phyloP scores from a whole-genome alignment of 2,888 invertebrate genomes.

The Nebria salina region DNA sequence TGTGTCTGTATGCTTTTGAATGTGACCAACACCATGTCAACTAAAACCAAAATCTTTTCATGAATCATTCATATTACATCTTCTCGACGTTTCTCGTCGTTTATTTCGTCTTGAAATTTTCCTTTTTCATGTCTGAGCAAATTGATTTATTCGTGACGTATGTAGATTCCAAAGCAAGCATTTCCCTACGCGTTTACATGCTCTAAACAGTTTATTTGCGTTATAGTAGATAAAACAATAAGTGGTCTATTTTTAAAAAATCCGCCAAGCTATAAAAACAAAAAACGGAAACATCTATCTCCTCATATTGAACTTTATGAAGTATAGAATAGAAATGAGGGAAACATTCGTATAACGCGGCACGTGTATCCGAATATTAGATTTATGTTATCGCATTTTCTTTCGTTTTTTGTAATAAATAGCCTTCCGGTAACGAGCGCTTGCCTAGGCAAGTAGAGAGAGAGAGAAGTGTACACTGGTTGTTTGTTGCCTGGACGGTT shows the following conservation, averaged over 20 bases:
- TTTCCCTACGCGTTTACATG: too few relatives aligned
- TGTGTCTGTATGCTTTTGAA: background rate
- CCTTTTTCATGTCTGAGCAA: background rate
- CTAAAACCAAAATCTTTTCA: background rate
- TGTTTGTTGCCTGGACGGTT: conserved; percentile 30
- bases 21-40: background rate
- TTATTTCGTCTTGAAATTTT: background rate
- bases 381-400: conserved; percentile 16
- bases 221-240: background rate
- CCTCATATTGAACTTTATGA: background rate
- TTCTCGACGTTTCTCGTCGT: background rate
- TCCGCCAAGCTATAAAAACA: background rate
- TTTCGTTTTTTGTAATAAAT: conserved; percentile 11
- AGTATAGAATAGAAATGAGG: background rate
- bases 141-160: background rate
- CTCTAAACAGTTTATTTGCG: too few relatives aligned
- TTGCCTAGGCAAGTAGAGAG: background rate
- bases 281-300: background rate
- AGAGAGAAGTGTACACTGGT: background rate
- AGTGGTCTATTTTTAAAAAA: background rate
- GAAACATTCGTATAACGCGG: background rate
- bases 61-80: background rate
- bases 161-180: background rate
- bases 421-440: background rate
- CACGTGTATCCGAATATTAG: conserved; percentile 4